Percentiles rank a stretch among this genome's conserved stretches.
phyloP scores from a whole-genome alignment of 2,888 invertebrate species.

The Epiblema foenella region DNA sequence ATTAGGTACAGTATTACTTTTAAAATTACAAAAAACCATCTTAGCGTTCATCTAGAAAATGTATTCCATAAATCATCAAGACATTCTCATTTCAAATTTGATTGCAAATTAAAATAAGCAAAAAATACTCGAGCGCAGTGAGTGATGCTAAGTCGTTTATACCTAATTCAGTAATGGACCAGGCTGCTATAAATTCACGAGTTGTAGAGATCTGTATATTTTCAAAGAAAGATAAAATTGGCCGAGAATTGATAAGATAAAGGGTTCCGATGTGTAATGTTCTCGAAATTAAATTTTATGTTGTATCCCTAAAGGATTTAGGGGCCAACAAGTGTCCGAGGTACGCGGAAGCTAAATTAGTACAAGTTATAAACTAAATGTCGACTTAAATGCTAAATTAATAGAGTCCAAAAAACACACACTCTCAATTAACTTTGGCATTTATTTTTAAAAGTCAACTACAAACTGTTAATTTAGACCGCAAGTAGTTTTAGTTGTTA shows the following conservation, averaged over 20 bases:
- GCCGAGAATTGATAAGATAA: neutral
- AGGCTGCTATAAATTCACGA: conserved; percentile 17
- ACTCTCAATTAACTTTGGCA: too few species aligned
- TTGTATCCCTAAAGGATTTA: too few species aligned
- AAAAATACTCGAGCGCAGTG: conserved; percentile 5
- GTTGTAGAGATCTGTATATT: conserved; percentile 15
- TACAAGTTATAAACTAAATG: too few species aligned
- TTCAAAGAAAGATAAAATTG: conserved; percentile 5
- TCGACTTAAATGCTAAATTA: too few species aligned
- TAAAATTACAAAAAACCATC: neutral
- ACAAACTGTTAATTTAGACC: too few species aligned
- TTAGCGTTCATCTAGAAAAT: neutral
- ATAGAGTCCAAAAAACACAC: too few species aligned
- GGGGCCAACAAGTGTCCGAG: too few species aligned
- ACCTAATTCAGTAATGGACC: conserved; percentile 28
- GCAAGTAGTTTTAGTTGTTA: too few species aligned
- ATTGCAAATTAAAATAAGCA: neutral
- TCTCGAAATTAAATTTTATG: too few species aligned
- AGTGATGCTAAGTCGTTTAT: conserved; percentile 20
- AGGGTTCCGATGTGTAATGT: neutral
- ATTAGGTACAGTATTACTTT: too few species aligned
- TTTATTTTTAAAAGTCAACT: too few species aligned
- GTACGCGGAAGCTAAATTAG: too few species aligned
- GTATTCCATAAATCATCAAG: neutral
- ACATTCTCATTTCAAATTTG: neutral